Conservation (phyloP, 2,113 vertebrate species). For the Cyphomyrus plagiostoma region DNA sequence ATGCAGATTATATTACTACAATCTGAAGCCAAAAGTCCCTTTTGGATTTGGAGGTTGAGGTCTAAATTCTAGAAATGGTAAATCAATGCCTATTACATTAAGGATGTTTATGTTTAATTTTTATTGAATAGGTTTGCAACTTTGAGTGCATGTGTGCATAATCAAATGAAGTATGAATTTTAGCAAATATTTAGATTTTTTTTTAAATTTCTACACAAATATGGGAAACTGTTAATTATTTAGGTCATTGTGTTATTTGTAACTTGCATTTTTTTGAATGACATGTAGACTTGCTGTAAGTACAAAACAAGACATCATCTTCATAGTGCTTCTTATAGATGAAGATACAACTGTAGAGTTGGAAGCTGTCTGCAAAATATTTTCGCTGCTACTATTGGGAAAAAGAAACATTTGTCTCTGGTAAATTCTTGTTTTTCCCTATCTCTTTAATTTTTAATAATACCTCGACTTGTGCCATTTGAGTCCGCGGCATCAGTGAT, state of each 20-base stretch:
- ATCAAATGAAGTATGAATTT: constrained; percentile 11
- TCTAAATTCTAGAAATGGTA: constrained; percentile 15
- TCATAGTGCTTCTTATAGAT: constrained; percentile 3
- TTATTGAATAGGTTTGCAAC: constrained; percentile 19
- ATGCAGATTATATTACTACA: constrained; percentile 20
- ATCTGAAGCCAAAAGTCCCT: constrained; percentile 19
- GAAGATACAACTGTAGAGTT: constrained; percentile 30
- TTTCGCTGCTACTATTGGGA: constrained; percentile 23
- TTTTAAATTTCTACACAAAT: background rate
- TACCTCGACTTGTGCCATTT: constrained; percentile 30
- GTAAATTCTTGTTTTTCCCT: constrained; percentile 39
- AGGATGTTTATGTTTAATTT: constrained; percentile 21
- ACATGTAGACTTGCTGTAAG: background rate
- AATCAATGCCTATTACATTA: constrained; percentile 19
- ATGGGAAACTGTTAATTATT: background rate
- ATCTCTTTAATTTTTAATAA: constrained; percentile 38
- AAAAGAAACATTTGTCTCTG: constrained; percentile 28
- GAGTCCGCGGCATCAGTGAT: constrained; percentile 36
- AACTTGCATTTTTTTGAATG: background rate
- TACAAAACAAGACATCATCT: background rate
- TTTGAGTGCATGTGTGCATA: constrained; percentile 4
- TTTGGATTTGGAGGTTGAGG: constrained; percentile 14
- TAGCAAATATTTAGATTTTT: background rate
- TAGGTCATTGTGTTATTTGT: background rate
- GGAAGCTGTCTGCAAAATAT: constrained; percentile 16